Evolutionary conservation across 2,888 invertebrate genomes (phyloP).

Genomic region (Drosophila lutescens): DNA sequence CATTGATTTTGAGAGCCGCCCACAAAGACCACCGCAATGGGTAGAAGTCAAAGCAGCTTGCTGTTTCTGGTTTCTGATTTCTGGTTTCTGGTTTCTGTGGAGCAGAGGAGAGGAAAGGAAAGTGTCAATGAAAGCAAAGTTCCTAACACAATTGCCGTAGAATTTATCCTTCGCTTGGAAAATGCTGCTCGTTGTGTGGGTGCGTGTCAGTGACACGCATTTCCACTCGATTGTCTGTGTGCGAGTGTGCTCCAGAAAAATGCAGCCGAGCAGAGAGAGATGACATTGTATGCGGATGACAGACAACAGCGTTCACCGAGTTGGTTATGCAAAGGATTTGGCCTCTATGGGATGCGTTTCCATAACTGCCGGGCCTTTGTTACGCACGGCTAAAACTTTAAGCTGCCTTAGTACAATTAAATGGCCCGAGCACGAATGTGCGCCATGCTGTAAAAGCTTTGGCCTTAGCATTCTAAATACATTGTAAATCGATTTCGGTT

Average conservation of each 20-base stretch:
- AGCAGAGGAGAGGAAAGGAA: not conserved
- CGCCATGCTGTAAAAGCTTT: slow-evolving; percentile 4
- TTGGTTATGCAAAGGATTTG: slow-evolving; percentile 40
- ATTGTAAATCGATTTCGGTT: slow-evolving; percentile 21
- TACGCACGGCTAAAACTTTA: slow-evolving; percentile 18
- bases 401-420: slow-evolving; percentile 15
- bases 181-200: slow-evolving; percentile 13
- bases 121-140: slow-evolving; percentile 48
- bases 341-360: not conserved
- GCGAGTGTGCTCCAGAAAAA: slow-evolving; percentile 61
- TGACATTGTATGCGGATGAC: slow-evolving; percentile 41
- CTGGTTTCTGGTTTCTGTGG: not conserved
- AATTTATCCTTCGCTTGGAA: slow-evolving; percentile 8
- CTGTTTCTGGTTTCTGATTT: not conserved
- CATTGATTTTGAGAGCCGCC: slow-evolving; percentile 27
- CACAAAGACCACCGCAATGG: slow-evolving; percentile 14
- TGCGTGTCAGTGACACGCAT: slow-evolving; percentile 60
- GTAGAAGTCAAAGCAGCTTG: slow-evolving; percentile 4
- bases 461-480: slow-evolving; percentile 14
- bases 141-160: slow-evolving; percentile 54
- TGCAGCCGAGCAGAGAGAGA: slow-evolving; percentile 42
- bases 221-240: slow-evolving; percentile 38
- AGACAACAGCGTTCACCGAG: slow-evolving; percentile 9
- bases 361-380: slow-evolving; percentile 1
- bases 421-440: not conserved